phyloP scores from a whole-genome alignment of 2,797 vertebrate species.

The Poeciliopsis paucimaculata region DNA sequence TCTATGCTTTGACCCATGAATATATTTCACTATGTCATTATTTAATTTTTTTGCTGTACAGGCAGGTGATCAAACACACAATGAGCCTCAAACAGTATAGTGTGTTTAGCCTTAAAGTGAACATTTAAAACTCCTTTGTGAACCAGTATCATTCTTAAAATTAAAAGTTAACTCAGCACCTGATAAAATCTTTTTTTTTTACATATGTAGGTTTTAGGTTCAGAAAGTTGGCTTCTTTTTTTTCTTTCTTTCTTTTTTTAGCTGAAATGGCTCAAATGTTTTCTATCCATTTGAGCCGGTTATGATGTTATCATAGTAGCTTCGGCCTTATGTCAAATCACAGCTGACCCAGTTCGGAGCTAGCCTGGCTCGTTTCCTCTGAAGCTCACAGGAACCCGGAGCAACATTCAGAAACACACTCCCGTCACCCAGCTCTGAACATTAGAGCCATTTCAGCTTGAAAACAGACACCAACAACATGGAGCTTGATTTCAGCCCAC shows the following conservation, averaged over 20 bases:
- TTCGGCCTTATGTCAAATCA: slow-evolving; percentile 57
- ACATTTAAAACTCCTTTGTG: not conserved
- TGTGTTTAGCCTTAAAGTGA: not conserved
- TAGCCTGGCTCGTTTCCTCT: slow-evolving; percentile 20
- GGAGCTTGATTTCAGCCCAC: not conserved
- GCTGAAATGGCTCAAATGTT: not conserved
- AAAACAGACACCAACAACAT: not conserved
- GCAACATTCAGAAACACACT: not conserved
- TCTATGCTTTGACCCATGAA: not conserved
- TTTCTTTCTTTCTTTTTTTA: not conserved
- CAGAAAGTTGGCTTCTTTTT: too few relatives aligned
- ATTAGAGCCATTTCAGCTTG: not conserved
- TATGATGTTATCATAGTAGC: slow-evolving; percentile 16
- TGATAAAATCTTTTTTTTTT: too few relatives aligned
- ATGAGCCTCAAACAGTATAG: not conserved
- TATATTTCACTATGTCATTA: too few relatives aligned
- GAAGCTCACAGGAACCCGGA: not conserved
- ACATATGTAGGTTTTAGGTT: not conserved
- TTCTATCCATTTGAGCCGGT: not conserved
- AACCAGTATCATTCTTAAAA: not conserved
- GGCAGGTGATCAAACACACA: not conserved
- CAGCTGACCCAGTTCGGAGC: slow-evolving; percentile 36
- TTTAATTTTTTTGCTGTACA: too few relatives aligned
- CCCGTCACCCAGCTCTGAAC: not conserved
- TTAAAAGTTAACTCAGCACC: not conserved